Percentiles rank a stretch among this genome's conserved stretches.
These are phyloP conservation scores for Ladona fulva DNA, from an alignment of 1,140 invertebrate species.

Conservation along the genomic window DNA sequence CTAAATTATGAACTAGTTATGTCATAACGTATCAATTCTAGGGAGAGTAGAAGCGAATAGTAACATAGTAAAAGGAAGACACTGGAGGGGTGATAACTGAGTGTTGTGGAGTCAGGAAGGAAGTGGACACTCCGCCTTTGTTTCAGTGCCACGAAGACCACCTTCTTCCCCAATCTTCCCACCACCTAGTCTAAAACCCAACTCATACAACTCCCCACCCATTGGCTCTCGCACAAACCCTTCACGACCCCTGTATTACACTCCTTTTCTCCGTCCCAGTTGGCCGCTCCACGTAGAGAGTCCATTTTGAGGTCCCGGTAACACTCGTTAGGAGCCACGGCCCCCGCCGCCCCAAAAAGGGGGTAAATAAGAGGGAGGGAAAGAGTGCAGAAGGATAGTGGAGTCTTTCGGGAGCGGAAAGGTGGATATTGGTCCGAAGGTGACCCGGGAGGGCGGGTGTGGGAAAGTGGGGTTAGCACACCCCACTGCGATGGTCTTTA, in stretches of 20 bases:
- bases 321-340: background rate
- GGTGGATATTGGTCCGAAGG: too few relatives aligned
- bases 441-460: too few relatives aligned
- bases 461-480: too few relatives aligned
- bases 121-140: background rate
- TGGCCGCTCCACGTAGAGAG: background rate
- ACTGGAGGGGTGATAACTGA: background rate
- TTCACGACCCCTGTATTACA: background rate
- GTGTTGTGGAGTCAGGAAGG: background rate
- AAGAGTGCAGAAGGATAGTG: too few relatives aligned
- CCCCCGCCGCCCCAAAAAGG: background rate
- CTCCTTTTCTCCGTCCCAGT: background rate
- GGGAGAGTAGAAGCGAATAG: background rate
- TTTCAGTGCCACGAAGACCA: background rate
- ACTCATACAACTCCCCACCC: background rate
- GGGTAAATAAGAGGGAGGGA: background rate
- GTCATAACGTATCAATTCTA: too few relatives aligned
- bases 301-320: background rate
- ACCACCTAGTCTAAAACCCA: background rate
- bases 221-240: background rate
- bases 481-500: too few relatives aligned
- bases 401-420: too few relatives aligned
- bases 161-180: background rate
- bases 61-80: too few relatives aligned
- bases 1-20: too few relatives aligned